A percentile compares a stretch with the other conserved stretches of the same genome.
Evolutionary conservation across 2,888 invertebrate species (phyloP).

Genomic region (Drosophila hamatofila): DNA sequence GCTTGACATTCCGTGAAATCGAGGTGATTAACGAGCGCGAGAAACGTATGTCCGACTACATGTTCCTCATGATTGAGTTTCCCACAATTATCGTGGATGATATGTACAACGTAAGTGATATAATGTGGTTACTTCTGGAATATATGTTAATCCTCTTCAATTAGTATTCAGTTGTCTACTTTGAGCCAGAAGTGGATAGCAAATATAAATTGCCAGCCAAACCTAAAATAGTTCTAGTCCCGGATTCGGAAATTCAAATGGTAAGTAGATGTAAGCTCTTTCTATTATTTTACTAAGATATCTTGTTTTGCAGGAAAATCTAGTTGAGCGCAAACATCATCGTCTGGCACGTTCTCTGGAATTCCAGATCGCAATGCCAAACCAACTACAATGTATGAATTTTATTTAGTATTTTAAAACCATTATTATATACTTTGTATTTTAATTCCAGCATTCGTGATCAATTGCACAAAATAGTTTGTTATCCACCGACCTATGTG

Average conservation of each 20-base stretch:
- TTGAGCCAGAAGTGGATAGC: slow-evolving; percentile 96
- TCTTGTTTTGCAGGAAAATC: slow-evolving; percentile 91
- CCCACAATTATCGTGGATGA: slow-evolving; percentile 92
- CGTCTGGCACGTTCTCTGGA: slow-evolving; percentile 97
- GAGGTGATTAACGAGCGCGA: slow-evolving; percentile 97
- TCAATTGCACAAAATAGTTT: slow-evolving; percentile 92
- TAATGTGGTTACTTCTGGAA: no score
- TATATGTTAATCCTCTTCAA: slow-evolving; percentile 50
- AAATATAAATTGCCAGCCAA: slow-evolving; percentile 92
- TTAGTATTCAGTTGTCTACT: slow-evolving; percentile 95
- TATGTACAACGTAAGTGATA: slow-evolving; percentile 87
- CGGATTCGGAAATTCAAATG: slow-evolving; percentile 92
- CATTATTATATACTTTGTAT: neutral
- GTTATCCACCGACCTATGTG: slow-evolving; percentile 94
- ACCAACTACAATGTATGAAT: slow-evolving; percentile 88
- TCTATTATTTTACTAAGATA: no score
- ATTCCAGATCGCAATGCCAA: slow-evolving; percentile 96
- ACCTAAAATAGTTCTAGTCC: slow-evolving; percentile 93
- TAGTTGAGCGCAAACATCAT: slow-evolving; percentile 98
- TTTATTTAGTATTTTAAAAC: neutral
- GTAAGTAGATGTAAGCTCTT: slow-evolving; percentile 22
- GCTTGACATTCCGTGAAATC: slow-evolving; percentile 97
- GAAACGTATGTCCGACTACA: slow-evolving; percentile 95
- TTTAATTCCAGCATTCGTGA: slow-evolving; percentile 90
- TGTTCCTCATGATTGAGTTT: slow-evolving; percentile 98